Evolutionary conservation across 2,888 invertebrate genomes (phyloP).

Genomic region (Smittia aterrima): DNA sequence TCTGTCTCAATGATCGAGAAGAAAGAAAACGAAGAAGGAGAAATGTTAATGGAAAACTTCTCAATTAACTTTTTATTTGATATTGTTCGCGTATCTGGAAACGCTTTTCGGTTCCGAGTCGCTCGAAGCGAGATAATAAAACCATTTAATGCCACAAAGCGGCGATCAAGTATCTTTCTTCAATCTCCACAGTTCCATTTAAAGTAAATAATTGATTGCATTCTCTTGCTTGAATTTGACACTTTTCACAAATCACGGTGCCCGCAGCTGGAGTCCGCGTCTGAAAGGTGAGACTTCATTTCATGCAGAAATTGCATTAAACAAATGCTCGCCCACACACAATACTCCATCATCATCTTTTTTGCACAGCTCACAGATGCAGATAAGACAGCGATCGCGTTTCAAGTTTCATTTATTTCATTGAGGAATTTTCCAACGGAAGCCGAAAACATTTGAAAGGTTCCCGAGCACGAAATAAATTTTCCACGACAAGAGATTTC

Average conservation of each 20-base stretch:
- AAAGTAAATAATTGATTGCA: background rate
- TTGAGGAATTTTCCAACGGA: too few species aligned
- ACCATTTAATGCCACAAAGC: background rate
- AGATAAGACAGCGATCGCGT: background rate
- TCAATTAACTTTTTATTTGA: constrained; percentile 29
- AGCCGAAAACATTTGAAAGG: constrained; percentile 29
- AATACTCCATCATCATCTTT: background rate
- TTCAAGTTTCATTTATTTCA: background rate
- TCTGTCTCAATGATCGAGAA: background rate
- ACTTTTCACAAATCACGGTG: background rate
- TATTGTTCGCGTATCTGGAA: background rate
- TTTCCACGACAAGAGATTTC: constrained; percentile 11
- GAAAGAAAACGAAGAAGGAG: background rate
- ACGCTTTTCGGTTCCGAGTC: background rate
- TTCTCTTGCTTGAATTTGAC: background rate
- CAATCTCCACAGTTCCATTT: background rate
- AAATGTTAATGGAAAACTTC: constrained; percentile 23
- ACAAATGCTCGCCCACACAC: background rate
- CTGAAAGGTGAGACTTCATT: background rate
- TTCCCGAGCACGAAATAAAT: background rate
- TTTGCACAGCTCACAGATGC: background rate
- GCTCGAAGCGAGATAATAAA: background rate
- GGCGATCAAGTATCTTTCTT: too few species aligned
- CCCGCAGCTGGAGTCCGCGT: background rate
- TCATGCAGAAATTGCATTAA: background rate